Conservation (phyloP, 2,113 vertebrate genomes). For the Casuarius casuarius region DNA sequence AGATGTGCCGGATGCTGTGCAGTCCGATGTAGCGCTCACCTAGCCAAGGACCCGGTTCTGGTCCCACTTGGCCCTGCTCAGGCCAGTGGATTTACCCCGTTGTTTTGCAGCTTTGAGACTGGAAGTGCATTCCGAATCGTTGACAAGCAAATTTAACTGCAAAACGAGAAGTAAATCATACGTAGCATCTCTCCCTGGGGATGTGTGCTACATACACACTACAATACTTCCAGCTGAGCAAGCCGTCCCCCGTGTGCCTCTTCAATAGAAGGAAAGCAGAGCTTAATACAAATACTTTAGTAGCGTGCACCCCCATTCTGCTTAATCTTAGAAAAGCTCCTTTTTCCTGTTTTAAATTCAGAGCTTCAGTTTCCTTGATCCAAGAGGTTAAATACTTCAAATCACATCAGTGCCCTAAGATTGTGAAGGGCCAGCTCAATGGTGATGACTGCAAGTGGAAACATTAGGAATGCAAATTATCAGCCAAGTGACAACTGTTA, state of each 20-base stretch:
- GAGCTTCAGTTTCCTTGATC: slow-evolving; percentile 8
- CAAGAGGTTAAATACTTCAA: slow-evolving; percentile 54
- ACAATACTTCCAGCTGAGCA: slow-evolving; percentile 11
- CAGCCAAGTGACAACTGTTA: slow-evolving; percentile 59
- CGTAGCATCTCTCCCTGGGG: background rate
- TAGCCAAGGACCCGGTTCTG: background rate
- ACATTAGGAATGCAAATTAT: slow-evolving; percentile 59
- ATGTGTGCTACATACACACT: background rate
- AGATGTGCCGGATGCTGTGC: background rate
- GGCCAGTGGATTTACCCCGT: too few species aligned
- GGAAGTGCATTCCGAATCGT: background rate
- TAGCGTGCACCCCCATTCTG: background rate
- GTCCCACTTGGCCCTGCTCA: background rate
- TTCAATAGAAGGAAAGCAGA: slow-evolving; percentile 26
- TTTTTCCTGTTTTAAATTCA: slow-evolving; percentile 41
- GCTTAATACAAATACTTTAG: background rate
- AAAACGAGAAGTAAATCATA: slow-evolving; percentile 51
- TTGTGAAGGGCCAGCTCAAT: slow-evolving; percentile 50
- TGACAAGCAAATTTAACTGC: background rate
- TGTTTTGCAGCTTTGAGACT: background rate
- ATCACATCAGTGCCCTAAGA: slow-evolving; percentile 40
- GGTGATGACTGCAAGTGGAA: slow-evolving; percentile 34
- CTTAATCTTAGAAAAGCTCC: background rate
- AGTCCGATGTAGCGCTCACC: background rate
- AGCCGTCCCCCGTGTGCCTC: background rate